A percentile compares a stretch with the other conserved stretches of the same genome.
Conservation (phyloP, 2,113 vertebrate genomes). For the Tupaia tana region DNA sequence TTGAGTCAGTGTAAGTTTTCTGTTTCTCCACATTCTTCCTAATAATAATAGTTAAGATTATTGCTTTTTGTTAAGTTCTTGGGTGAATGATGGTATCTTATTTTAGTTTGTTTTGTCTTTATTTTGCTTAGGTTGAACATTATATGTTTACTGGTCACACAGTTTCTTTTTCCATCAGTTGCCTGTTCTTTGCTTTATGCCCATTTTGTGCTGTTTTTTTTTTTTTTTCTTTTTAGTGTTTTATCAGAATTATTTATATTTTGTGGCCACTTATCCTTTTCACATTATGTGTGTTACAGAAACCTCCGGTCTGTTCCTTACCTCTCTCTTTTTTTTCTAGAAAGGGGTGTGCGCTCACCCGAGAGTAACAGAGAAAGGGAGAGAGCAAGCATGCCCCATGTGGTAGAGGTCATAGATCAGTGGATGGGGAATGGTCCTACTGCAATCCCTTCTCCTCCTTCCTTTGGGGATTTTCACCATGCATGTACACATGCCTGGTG, state of each 20-base stretch:
- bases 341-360: too few relatives aligned
- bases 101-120: not conserved
- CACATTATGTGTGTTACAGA: not conserved
- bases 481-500: too few relatives aligned
- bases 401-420: too few relatives aligned
- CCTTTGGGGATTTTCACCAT: too few relatives aligned
- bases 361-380: too few relatives aligned
- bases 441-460: too few relatives aligned
- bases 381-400: too few relatives aligned
- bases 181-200: slow-evolving; percentile 20
- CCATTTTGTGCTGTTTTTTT: slow-evolving; percentile 27
- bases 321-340: too few relatives aligned
- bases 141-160: not conserved
- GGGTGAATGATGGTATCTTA: not conserved
- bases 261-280: not conserved
- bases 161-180: slow-evolving; percentile 30
- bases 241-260: slow-evolving; percentile 26
- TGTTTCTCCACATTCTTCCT: not conserved
- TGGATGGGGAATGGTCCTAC: too few relatives aligned
- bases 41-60: not conserved
- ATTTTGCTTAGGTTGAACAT: not conserved
- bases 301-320: not conserved
- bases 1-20: not conserved
- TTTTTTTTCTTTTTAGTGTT: slow-evolving; percentile 7
- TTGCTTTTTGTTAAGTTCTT: not conserved